Evolutionary conservation across 1,140 invertebrate genomes (phyloP).

Genomic region (Tetragonula clypearis): DNA sequence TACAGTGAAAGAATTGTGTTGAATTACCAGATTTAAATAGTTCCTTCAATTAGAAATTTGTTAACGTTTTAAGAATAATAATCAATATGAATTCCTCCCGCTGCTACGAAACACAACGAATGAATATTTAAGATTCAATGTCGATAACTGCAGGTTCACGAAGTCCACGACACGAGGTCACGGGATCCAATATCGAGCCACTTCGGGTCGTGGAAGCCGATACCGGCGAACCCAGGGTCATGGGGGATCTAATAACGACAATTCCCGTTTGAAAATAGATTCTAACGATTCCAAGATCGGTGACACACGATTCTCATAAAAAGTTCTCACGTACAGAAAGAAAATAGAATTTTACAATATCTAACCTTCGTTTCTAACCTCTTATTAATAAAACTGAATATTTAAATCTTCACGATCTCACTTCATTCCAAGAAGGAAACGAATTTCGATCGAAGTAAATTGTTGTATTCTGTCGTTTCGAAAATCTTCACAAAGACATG

Average conservation of each 20-base stretch:
- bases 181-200: conserved; percentile 34
- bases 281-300: conserved; percentile 5
- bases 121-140: conserved; percentile 1
- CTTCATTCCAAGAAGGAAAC: background rate
- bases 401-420: background rate
- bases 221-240: conserved; percentile 31
- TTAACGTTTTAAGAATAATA: background rate
- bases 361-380: background rate
- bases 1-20: background rate
- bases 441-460: background rate
- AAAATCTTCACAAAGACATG: background rate
- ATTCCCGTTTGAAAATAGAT: conserved; percentile 28
- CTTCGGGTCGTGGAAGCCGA: conserved; percentile 17
- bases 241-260: conserved; percentile 34
- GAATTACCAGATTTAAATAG: background rate
- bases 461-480: background rate
- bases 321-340: background rate
- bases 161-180: conserved; percentile 29
- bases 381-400: background rate
- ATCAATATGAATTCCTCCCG: too few relatives aligned
- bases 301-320: background rate
- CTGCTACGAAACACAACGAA: background rate
- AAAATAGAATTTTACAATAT: background rate
- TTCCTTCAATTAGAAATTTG: background rate
- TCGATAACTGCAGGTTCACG: conserved; percentile 13